phyloP scores from a whole-genome alignment of 2,888 invertebrate species.

The Micropterix aruncella region DNA sequence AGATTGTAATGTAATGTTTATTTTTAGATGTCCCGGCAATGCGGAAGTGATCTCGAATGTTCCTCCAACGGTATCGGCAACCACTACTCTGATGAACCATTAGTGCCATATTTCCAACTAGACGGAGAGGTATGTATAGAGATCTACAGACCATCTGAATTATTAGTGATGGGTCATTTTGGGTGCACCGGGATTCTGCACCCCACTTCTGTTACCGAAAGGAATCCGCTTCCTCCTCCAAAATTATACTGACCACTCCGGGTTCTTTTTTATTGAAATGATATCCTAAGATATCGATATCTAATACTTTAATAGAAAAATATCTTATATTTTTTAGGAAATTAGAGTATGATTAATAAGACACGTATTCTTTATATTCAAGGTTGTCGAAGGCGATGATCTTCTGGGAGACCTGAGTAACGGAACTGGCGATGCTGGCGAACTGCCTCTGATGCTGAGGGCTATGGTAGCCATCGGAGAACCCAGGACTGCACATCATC shows the following conservation, averaged over 20 bases:
- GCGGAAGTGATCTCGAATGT: slow-evolving; percentile 35
- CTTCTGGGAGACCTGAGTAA: slow-evolving; percentile 38
- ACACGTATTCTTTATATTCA: too few species aligned
- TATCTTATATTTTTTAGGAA: too few species aligned
- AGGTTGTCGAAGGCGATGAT: slow-evolving; percentile 12
- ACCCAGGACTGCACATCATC: slow-evolving; percentile 24
- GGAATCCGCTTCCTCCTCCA: too few species aligned
- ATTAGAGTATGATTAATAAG: too few species aligned
- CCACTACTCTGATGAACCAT: slow-evolving; percentile 30
- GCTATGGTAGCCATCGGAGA: slow-evolving; percentile 61
- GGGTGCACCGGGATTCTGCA: too few species aligned
- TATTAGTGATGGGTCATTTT: too few species aligned
- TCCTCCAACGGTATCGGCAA: slow-evolving; percentile 32
- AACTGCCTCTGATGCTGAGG: slow-evolving; percentile 64
- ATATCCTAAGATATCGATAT: background rate
- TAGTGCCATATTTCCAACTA: slow-evolving; percentile 33
- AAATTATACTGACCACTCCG: too few species aligned
- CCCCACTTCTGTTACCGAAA: too few species aligned
- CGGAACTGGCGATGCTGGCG: slow-evolving; percentile 47
- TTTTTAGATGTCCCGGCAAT: slow-evolving; percentile 33
- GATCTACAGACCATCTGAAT: too few species aligned
- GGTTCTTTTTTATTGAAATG: background rate
- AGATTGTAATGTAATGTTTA: too few species aligned
- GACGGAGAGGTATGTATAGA: slow-evolving; percentile 35
- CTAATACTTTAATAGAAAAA: too few species aligned